A percentile compares a stretch with the other conserved stretches of the same genome.
Evolutionary conservation across 2,888 invertebrate genomes (phyloP).

Genomic region (Chymomyza caudatula): DNA sequence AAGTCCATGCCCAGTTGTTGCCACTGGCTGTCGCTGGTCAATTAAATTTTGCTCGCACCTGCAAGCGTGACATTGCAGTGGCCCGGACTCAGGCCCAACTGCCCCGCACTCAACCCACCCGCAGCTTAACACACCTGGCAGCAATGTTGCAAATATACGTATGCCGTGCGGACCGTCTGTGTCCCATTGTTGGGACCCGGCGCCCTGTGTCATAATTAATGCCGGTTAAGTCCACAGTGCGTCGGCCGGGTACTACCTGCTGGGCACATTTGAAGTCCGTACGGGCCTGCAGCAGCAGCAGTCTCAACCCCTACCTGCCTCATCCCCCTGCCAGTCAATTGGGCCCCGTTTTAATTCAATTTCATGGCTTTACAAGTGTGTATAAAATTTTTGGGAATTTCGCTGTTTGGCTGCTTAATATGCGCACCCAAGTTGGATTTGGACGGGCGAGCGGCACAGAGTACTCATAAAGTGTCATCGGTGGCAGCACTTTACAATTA

Average conservation of each 20-base stretch:
- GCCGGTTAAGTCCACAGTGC: constrained; percentile 56
- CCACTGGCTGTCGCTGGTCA: constrained; percentile 46
- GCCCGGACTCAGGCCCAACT: not conserved
- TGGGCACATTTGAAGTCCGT: constrained; percentile 37
- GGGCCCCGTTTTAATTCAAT: constrained; percentile 59
- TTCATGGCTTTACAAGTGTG: constrained; percentile 45
- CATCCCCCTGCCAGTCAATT: not conserved
- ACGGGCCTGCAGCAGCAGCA: constrained; percentile 14
- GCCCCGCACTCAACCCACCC: not conserved
- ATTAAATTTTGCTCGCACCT: constrained; percentile 60
- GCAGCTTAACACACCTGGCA: not conserved
- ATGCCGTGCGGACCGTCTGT: constrained; percentile 31
- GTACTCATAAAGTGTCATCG: constrained; percentile 62
- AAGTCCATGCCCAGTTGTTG: constrained; percentile 37
- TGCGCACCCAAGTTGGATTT: constrained; percentile 13
- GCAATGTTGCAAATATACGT: constrained; percentile 34
- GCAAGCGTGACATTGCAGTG: constrained; percentile 38
- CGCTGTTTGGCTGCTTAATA: constrained; percentile 35
- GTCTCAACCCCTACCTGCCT: not conserved
- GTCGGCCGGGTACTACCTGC: constrained; percentile 47
- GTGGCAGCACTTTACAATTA: constrained; percentile 58
- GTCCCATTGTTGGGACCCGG: constrained; percentile 35
- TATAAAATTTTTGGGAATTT: constrained; percentile 41
- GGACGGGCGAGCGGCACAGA: constrained; percentile 22
- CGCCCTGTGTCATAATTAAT: constrained; percentile 64